These are phyloP conservation scores for Erpetoichthys calabaricus DNA, from an alignment of 2,797 vertebrate species.

Conservation along the genomic window DNA sequence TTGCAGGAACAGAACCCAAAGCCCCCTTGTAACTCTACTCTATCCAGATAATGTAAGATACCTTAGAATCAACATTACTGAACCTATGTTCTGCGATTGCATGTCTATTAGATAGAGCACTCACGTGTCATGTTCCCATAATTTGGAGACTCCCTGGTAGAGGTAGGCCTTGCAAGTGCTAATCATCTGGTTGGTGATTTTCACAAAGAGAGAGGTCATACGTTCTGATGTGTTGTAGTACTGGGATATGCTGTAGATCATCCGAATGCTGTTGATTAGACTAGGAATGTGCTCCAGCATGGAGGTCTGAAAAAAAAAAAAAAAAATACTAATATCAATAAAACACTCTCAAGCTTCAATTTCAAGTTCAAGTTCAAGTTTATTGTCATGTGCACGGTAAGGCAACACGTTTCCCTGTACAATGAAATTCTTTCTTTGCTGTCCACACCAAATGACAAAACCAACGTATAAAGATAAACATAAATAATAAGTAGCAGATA, in stretches of 20 bases:
- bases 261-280: conserved; percentile 51
- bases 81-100: too few species aligned
- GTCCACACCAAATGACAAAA: too few species aligned
- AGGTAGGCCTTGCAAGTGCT: conserved; percentile 50
- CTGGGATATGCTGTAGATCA: conserved; percentile 55
- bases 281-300: conserved; percentile 50
- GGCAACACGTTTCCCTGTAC: too few species aligned
- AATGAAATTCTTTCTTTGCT: too few species aligned
- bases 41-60: too few species aligned
- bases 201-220: conserved; percentile 65
- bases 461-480: too few species aligned
- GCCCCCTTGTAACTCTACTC: too few species aligned
- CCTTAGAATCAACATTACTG: too few species aligned
- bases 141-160: conserved; percentile 37
- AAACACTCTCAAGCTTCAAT: neutral
- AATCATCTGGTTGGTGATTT: conserved; percentile 73
- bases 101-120: neutral
- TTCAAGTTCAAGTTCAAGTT: too few species aligned
- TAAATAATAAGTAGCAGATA: too few species aligned
- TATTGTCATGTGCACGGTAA: too few species aligned
- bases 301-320: conserved; percentile 28
- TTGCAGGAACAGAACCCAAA: too few species aligned
- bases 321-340: neutral
- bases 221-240: conserved; percentile 63
- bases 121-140: conserved; percentile 66